phyloP scores from a whole-genome alignment of 2,113 vertebrate species.

The Phasianus colchicus region DNA sequence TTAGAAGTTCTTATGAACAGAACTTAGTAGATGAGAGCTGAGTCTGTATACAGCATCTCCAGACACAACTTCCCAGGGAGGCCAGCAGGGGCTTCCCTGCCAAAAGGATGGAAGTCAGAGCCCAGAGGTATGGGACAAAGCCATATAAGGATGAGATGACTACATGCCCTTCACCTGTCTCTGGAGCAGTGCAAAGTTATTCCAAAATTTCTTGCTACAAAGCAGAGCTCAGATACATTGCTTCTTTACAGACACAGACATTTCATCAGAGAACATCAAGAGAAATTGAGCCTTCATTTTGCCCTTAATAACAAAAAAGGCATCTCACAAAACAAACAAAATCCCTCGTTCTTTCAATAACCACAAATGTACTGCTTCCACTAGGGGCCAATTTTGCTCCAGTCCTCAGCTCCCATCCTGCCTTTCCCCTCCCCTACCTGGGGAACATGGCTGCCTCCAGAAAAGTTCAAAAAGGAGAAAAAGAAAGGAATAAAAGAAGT shows the following conservation, averaged over 20 bases:
- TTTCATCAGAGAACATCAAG: slow-evolving; percentile 23
- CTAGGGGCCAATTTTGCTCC: neutral
- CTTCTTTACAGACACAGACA: slow-evolving; percentile 24
- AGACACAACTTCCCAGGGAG: neutral
- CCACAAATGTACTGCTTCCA: neutral
- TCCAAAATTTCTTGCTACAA: neutral
- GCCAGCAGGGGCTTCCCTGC: neutral
- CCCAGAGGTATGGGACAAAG: neutral
- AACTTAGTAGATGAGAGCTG: neutral
- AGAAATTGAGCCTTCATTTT: slow-evolving; percentile 27
- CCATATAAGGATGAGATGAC: neutral
- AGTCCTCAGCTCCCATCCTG: neutral
- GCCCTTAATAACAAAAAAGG: slow-evolving; percentile 5
- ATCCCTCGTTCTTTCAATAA: neutral
- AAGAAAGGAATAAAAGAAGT: slow-evolving; percentile 6
- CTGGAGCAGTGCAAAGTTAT: neutral
- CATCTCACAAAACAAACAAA: neutral
- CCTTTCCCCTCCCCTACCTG: neutral
- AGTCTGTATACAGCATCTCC: neutral
- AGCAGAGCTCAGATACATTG: slow-evolving; percentile 4
- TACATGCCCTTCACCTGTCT: neutral
- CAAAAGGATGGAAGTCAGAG: neutral
- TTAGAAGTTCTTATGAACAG: neutral
- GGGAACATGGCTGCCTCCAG: slow-evolving; percentile 29
- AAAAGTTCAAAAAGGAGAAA: slow-evolving; percentile 16